Evolutionary conservation across 2,113 vertebrate genomes (phyloP).

Genomic region (Taurulus bubalis): DNA sequence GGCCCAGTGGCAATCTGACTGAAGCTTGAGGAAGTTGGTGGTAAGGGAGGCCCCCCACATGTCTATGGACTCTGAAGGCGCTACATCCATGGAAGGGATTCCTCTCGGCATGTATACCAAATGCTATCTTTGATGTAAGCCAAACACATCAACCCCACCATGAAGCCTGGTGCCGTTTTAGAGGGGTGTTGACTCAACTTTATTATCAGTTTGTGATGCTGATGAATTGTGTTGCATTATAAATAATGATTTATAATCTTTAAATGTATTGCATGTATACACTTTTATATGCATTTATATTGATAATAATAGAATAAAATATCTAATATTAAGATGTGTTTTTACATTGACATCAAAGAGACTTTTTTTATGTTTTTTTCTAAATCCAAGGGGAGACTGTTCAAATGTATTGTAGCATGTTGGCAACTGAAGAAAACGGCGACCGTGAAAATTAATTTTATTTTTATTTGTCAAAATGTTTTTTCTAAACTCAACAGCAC

Average conservation of each 20-base stretch:
- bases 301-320: neutral
- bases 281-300: neutral
- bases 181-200: neutral
- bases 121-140: neutral
- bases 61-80: neutral
- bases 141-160: no score
- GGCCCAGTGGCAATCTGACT: neutral
- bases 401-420: neutral
- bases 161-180: no score
- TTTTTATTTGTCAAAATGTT: slow-evolving; percentile 9
- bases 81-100: neutral
- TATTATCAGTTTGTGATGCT: neutral
- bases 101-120: neutral
- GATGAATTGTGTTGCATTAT: neutral
- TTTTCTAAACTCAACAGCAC: neutral
- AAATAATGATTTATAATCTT: neutral
- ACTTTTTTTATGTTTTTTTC: no score
- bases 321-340: neutral
- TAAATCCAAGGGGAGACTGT: no score
- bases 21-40: neutral
- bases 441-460: no score
- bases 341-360: neutral
- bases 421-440: neutral
- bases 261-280: neutral
- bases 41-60: neutral